Base-by-base conservation (phyloP, 2,797 vertebrate species). In the Falco berigora region DNA sequence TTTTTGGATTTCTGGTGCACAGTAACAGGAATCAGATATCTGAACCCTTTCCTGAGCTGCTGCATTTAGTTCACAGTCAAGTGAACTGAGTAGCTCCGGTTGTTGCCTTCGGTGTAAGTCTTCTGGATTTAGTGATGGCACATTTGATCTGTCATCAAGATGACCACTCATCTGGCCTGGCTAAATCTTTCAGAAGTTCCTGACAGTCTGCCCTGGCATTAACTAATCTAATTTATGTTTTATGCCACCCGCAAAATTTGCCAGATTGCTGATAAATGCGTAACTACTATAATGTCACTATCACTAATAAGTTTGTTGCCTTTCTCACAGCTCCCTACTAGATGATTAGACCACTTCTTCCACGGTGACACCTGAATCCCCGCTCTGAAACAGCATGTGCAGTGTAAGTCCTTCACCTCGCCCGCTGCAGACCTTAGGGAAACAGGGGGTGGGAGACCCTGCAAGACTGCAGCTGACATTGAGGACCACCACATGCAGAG, bases 321-420 rank as follows among this genome's bases (percentile, higher is more conserved):
- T 62, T 87, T 42, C 52, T 53, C 42, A 4, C 47, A 36, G 2
- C 55, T 42, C 30, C 59, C 68, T 22, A 0, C 21, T 1, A n/a
- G 25, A 14, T 3, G 9, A 18, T 17, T 3, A 28, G 14, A 30
- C 6, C 12, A 4, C 21, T 68, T 42, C 71, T 80, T 47, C 44
- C 58, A 27, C 0, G 1, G 34, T 0, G 1, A 44, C 18, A 27
- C 32, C 25, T 12, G 46, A 32, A 24, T 8, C n/a, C 19, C 6
- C 10, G 1, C 68, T 19, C 22, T 46, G 58, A 25, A 23, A 16
- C 49, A 5, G 11, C 30, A 40, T 0, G 17, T n/a, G 72, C 79
- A 52, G 61, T 71, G 47, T 23, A 30, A 79, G 9, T 12, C 20
- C 63, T 78, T 16, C 15, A 46, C 15, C 40, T 22, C 9, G 13